Evolutionary conservation across 2,797 vertebrate species (phyloP).

Genomic region (Crax fasciolata): DNA sequence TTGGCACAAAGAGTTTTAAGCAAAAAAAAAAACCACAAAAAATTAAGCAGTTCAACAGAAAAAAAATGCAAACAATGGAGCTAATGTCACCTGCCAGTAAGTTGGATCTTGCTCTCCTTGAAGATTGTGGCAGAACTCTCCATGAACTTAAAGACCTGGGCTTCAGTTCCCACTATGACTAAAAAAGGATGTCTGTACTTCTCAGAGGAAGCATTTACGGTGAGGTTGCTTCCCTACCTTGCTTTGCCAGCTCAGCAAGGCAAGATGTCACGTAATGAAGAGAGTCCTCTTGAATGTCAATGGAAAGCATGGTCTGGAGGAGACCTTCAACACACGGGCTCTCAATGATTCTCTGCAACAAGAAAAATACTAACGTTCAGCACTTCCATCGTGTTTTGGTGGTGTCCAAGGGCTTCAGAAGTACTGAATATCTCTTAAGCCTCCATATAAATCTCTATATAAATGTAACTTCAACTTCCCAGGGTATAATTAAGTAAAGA

Average conservation of each 20-base stretch:
- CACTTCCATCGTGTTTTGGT: neutral
- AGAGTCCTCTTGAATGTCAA: constrained; percentile 51
- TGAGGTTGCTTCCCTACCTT: constrained; percentile 65
- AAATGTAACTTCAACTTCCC: neutral
- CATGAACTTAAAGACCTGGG: neutral
- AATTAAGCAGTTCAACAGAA: neutral
- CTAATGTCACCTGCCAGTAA: neutral
- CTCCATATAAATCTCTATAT: neutral
- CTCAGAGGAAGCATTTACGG: neutral
- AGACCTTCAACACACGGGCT: constrained; percentile 74
- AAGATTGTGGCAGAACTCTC: neutral
- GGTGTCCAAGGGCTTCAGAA: neutral
- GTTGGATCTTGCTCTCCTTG: neutral
- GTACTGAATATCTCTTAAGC: neutral
- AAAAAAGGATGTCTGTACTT: neutral
- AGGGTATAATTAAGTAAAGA: neutral
- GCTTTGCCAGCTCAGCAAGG: constrained; percentile 74
- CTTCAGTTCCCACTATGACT: neutral
- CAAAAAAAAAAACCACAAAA: neutral
- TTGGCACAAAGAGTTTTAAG: neutral
- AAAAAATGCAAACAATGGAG: neutral
- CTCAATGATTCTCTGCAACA: constrained; percentile 66
- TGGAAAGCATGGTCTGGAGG: constrained; percentile 62
- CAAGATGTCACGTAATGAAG: constrained; percentile 71
- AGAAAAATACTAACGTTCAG: neutral